Evolutionary conservation across 2,888 invertebrate species (phyloP).

Genomic region (Drosophila macrospina): DNA sequence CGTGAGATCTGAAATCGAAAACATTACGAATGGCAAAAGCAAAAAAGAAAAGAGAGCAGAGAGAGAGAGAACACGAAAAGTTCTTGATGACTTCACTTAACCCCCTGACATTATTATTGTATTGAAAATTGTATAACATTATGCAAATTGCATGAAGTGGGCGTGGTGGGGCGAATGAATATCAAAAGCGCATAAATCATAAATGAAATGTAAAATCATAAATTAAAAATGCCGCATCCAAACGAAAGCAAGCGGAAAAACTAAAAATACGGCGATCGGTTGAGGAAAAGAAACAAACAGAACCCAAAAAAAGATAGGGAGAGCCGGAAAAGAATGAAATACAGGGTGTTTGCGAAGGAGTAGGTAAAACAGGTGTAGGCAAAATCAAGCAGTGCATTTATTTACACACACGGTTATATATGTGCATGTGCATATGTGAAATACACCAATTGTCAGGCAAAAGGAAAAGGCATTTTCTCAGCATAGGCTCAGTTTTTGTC

Average conservation of each 20-base stretch:
- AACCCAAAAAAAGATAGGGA: constrained; percentile 11
- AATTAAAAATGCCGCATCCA: constrained; percentile 36
- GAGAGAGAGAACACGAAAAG: constrained; percentile 10
- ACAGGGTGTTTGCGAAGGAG: constrained; percentile 65
- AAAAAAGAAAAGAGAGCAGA: neutral
- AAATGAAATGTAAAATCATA: constrained; percentile 36
- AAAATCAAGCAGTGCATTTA: constrained; percentile 38
- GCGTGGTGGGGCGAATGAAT: constrained; percentile 27
- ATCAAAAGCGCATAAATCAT: constrained; percentile 48
- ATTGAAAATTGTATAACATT: constrained; percentile 37
- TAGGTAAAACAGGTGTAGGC: constrained; percentile 61
- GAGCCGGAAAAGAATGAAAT: constrained; percentile 21
- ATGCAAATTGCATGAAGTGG: constrained; percentile 52
- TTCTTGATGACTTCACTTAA: constrained; percentile 40
- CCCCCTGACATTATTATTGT: constrained; percentile 35
- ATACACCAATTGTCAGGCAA: constrained; percentile 47
- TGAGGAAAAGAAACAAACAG: constrained; percentile 25
- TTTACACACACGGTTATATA: neutral
- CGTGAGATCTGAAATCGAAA: constrained; percentile 1
- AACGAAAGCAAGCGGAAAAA: constrained; percentile 59
- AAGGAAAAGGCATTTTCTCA: constrained; percentile 34
- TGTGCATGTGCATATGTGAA: constrained; percentile 17
- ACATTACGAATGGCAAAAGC: neutral
- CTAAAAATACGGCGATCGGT: constrained; percentile 69
- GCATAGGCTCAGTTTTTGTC: constrained; percentile 28